A percentile compares a stretch with the other conserved stretches of the same genome.
phyloP scores from a whole-genome alignment of 2,113 vertebrate genomes.

The Aegotheles bennettii region DNA sequence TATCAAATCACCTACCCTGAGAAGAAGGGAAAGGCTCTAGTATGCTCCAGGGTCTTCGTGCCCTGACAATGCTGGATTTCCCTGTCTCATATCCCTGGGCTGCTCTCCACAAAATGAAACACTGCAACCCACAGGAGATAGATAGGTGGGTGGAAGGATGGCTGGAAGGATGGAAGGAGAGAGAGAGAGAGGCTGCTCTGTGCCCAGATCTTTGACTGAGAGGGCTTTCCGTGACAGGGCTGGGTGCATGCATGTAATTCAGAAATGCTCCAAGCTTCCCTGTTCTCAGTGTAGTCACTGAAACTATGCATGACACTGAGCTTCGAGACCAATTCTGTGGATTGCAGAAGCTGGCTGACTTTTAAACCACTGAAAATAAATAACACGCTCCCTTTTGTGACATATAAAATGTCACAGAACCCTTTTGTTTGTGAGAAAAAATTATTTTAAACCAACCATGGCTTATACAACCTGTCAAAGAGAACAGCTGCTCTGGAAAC shows the following conservation, averaged over 20 bases:
- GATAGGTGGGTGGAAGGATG: not conserved
- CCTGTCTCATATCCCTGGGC: not conserved
- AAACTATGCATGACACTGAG: rapidly evolving
- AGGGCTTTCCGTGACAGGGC: not conserved
- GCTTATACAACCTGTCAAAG: not conserved
- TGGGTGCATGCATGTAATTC: not conserved
- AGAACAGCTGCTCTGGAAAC: not conserved
- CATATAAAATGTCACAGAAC: not conserved
- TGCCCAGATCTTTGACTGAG: not conserved
- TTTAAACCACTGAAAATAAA: not conserved
- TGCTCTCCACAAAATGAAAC: not conserved
- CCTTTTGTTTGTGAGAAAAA: not conserved
- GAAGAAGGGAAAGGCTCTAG: not conserved
- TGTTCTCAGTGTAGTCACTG: rapidly evolving
- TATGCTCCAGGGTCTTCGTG: not conserved
- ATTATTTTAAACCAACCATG: rapidly evolving
- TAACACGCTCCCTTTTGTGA: not conserved
- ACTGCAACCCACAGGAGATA: not conserved
- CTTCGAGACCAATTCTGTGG: rapidly evolving
- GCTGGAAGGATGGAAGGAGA: no score
- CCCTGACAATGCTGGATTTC: not conserved
- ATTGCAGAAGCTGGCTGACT: not conserved
- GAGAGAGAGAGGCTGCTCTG: not conserved
- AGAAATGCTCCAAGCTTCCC: not conserved
- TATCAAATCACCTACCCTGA: not conserved